Conservation (phyloP, 2,888 invertebrate species). For the Plemyria rubiginata region DNA sequence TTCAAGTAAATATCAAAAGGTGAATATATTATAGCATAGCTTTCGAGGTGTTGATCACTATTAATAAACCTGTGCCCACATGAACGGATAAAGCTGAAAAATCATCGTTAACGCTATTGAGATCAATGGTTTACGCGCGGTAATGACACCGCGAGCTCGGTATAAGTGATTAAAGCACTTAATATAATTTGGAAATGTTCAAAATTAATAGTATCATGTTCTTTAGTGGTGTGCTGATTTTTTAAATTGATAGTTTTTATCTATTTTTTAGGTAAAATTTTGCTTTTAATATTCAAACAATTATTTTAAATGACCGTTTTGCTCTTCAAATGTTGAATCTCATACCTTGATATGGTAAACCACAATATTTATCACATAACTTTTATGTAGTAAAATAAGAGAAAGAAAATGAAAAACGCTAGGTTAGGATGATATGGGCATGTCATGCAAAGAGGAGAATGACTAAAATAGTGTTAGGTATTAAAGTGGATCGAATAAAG, state of each 20-base stretch:
- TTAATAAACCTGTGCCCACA: conserved; percentile 64
- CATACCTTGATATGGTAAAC: too few species aligned
- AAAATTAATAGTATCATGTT: conserved; percentile 25
- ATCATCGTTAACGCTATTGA: conserved; percentile 53
- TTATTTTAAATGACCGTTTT: too few species aligned
- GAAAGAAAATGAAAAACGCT: too few species aligned
- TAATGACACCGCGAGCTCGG: conserved; percentile 31
- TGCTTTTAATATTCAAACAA: too few species aligned
- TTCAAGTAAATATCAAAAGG: conserved; percentile 12
- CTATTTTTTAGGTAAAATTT: too few species aligned
- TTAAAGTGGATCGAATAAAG: too few species aligned
- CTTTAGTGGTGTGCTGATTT: conserved; percentile 16
- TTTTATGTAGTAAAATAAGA: too few species aligned
- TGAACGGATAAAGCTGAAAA: conserved; percentile 58
- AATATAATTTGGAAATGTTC: conserved; percentile 24
- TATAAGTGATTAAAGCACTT: conserved; percentile 25
- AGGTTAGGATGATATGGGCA: too few species aligned
- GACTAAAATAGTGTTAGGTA: too few species aligned
- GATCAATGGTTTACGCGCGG: conserved; percentile 14
- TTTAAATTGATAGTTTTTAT: not conserved
- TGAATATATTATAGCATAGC: conserved; percentile 6
- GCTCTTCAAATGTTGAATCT: too few species aligned
- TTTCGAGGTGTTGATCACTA: conserved; percentile 61
- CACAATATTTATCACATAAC: too few species aligned
- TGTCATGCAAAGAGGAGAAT: too few species aligned